A percentile compares a stretch with the other conserved stretches of the same genome.
Evolutionary conservation across 2,113 vertebrate species (phyloP).

Genomic region (Erythrolamprus reginae): DNA sequence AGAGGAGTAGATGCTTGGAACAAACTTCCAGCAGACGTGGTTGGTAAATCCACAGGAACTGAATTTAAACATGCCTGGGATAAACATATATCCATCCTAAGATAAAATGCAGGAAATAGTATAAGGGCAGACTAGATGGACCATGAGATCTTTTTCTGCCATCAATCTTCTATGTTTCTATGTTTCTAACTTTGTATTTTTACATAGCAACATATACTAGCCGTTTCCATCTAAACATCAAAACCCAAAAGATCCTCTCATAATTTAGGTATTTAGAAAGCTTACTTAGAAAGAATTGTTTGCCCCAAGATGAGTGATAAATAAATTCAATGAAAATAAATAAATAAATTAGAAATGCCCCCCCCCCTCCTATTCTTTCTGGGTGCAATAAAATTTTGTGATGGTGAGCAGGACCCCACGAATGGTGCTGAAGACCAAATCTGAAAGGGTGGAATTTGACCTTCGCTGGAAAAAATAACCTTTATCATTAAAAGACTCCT

Average conservation of each 20-base stretch:
- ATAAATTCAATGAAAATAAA: neutral
- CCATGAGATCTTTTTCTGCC: too few species aligned
- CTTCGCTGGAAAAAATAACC: neutral
- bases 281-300: neutral
- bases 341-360: neutral
- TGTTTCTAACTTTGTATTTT: too few species aligned
- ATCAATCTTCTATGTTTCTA: too few species aligned
- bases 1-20: too few species aligned
- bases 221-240: neutral
- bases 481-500: neutral
- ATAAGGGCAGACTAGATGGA: too few species aligned
- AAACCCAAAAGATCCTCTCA: neutral
- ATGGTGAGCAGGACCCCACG: rapidly evolving
- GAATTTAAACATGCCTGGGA: too few species aligned
- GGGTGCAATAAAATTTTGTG: rapidly evolving
- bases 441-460: neutral
- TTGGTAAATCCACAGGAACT: too few species aligned
- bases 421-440: rapidly evolving
- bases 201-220: neutral
- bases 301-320: neutral
- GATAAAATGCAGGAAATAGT: too few species aligned
- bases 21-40: too few species aligned
- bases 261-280: neutral
- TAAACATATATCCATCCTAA: too few species aligned
- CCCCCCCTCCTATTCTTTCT: neutral